phyloP scores from a whole-genome alignment of 2,797 vertebrate species.

The Dendrocincla tyrannina region DNA sequence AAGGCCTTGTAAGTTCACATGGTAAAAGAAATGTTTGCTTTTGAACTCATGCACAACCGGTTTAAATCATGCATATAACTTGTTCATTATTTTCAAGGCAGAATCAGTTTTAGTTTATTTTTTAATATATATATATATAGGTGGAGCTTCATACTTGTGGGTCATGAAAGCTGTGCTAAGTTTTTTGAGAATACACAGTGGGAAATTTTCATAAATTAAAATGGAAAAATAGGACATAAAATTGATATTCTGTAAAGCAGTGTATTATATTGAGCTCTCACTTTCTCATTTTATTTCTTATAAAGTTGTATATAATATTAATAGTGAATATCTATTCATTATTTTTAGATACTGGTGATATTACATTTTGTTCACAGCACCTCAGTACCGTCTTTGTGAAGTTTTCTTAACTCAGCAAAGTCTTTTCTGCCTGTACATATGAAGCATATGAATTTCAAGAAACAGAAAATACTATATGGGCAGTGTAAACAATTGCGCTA shows the following conservation, averaged over 20 bases:
- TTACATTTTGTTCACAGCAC: not conserved
- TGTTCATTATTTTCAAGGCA: not conserved
- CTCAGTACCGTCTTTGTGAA: not conserved
- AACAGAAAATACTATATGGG: not conserved
- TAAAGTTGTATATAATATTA: not conserved
- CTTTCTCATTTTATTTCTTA: not conserved
- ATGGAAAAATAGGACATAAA: not conserved
- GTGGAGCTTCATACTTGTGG: not conserved
- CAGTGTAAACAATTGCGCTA: not conserved
- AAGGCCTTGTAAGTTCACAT: not conserved
- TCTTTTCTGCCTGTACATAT: not conserved
- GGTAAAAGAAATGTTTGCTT: not conserved
- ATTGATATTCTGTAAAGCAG: not conserved
- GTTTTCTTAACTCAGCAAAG: not conserved
- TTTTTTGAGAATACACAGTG: not conserved
- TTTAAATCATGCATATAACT: not conserved
- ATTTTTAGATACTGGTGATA: not conserved
- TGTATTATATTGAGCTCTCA: not conserved
- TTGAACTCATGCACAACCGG: not conserved
- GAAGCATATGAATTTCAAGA: not conserved
- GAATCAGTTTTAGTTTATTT: not conserved
- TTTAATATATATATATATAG: not conserved
- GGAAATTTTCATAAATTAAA: not conserved
- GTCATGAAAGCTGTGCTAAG: not conserved
- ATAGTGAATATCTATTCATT: not conserved